Percentiles rank a stretch among this genome's conserved stretches.
phyloP scores from a whole-genome alignment of 2,113 vertebrate genomes.

The Grus americana region DNA sequence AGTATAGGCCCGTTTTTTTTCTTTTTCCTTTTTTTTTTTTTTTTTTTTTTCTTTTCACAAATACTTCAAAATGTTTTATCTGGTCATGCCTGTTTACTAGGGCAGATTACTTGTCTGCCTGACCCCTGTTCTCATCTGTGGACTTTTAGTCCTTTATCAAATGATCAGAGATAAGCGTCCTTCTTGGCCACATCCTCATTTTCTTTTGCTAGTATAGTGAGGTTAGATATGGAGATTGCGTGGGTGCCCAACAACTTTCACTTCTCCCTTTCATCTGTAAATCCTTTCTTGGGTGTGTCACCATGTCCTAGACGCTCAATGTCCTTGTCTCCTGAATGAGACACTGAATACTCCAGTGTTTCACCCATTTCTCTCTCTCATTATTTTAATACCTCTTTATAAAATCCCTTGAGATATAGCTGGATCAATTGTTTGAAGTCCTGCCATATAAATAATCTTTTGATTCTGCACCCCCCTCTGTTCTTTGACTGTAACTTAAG shows the following conservation, averaged over 20 bases:
- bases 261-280: background rate
- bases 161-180: background rate
- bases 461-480: background rate
- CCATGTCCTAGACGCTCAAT: background rate
- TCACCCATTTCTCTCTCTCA: background rate
- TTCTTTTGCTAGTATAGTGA: background rate
- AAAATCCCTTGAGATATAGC: background rate
- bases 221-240: background rate
- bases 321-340: background rate
- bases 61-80: background rate
- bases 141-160: background rate
- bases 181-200: background rate
- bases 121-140: background rate
- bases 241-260: background rate
- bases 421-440: constrained; percentile 5
- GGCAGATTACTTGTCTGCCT: background rate
- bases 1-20: background rate
- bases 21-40: background rate
- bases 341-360: background rate
- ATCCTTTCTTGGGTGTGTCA: background rate
- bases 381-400: background rate
- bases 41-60: background rate
- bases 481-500: background rate
- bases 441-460: background rate
- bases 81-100: background rate